Percentiles rank a stretch among this genome's conserved stretches.
phyloP scores from a whole-genome alignment of 2,113 vertebrate genomes.

The Aphyosemion australe region DNA sequence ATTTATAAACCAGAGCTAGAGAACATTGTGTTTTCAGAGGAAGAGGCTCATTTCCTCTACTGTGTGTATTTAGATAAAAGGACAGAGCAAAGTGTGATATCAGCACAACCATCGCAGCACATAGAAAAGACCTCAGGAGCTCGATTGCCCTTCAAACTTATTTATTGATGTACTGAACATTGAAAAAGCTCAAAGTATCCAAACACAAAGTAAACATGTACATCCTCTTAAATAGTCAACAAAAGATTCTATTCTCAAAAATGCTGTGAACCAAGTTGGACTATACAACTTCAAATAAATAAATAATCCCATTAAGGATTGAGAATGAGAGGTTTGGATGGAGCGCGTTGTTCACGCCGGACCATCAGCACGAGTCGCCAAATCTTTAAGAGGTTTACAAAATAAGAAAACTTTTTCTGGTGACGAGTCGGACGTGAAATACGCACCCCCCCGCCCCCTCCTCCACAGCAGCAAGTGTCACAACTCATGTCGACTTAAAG shows the following conservation, averaged over 20 bases:
- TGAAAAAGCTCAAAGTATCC: conserved; percentile 94
- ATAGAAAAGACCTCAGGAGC: conserved; percentile 49
- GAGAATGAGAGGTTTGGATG: conserved; percentile 84
- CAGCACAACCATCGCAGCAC: background rate
- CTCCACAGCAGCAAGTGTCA: conserved; percentile 89
- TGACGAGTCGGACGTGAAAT: conserved; percentile 84
- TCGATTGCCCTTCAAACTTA: conserved; percentile 93
- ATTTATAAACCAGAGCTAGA: no score
- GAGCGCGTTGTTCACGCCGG: conserved; percentile 82
- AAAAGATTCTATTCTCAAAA: conserved; percentile 92
- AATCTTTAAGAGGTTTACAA: conserved; percentile 39
- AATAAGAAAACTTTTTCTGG: conserved; percentile 56
- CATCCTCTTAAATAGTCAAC: conserved; percentile 97
- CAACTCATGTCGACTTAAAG: conserved; percentile 88
- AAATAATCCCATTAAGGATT: conserved; percentile 92
- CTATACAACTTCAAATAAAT: conserved; percentile 98
- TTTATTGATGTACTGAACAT: conserved; percentile 99
- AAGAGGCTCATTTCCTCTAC: no score
- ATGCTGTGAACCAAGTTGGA: conserved; percentile 92
- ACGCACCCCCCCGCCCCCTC: conserved; percentile 71
- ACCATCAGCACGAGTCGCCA: conserved; percentile 48
- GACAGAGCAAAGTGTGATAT: no score
- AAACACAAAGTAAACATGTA: conserved; percentile 99
- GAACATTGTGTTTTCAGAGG: no score
- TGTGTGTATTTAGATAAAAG: background rate